Evolutionary conservation across 2,797 vertebrate genomes (phyloP).

Genomic region (Melanotaenia maccullochi): DNA sequence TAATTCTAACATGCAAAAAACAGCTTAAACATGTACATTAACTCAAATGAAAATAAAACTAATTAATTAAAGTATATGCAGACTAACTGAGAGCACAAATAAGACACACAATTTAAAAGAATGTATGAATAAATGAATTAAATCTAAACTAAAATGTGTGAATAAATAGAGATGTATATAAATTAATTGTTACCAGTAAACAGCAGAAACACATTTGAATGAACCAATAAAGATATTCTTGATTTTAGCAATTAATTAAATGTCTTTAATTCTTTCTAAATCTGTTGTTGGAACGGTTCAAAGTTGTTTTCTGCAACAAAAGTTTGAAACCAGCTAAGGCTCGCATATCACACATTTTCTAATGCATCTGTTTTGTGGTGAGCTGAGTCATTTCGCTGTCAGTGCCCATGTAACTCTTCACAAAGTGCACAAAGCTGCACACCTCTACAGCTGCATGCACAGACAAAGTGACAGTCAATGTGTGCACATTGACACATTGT

Average conservation of each 20-base stretch:
- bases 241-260: not conserved
- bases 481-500: conserved; percentile 21
- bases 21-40: not conserved
- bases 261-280: not conserved
- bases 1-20: not conserved
- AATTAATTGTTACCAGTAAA: not conserved
- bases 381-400: conserved; percentile 24
- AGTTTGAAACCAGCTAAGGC: conserved; percentile 10
- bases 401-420: conserved; percentile 38
- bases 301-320: not conserved
- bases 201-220: not conserved
- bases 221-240: not conserved
- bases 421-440: conserved; percentile 10
- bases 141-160: not conserved
- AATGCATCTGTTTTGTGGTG: conserved; percentile 40
- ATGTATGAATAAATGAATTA: not conserved
- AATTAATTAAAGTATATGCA: not conserved
- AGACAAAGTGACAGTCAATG: not conserved
- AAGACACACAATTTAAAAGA: not conserved
- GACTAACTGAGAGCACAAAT: not conserved
- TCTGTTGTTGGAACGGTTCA: conserved; percentile 1
- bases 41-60: not conserved
- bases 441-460: not conserved
- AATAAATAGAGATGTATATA: not conserved
- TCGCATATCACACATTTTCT: not conserved